Percentiles rank a stretch among this genome's conserved stretches.
phyloP scores from a whole-genome alignment of 2,797 vertebrate species.

The Oreochromis mossambicus region DNA sequence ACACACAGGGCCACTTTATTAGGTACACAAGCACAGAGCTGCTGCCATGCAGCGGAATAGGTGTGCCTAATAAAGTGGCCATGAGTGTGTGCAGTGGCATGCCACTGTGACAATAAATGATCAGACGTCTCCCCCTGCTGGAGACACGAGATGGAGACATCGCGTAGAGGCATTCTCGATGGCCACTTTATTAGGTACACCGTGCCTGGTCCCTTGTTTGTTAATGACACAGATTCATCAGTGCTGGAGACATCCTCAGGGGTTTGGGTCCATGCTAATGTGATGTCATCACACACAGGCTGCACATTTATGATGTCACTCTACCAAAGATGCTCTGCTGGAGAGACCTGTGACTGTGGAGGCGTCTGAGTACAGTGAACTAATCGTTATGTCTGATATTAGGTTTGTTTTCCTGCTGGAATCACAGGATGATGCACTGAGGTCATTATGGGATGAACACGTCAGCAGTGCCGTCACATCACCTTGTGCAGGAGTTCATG shows the following conservation, averaged over 20 bases:
- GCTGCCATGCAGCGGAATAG: no score
- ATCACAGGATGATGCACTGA: not conserved
- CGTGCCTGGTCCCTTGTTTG: rapidly evolving
- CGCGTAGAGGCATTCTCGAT: rapidly evolving
- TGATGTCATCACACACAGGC: no score
- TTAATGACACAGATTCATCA: rapidly evolving
- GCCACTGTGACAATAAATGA: no score
- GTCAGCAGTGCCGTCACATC: not conserved
- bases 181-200: not conserved
- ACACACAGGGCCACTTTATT: no score
- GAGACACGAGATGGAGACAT: not conserved
- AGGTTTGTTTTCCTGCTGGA: not conserved
- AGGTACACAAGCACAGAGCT: no score
- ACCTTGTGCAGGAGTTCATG: rapidly evolving
- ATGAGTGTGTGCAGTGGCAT: no score
- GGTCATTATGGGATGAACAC: not conserved
- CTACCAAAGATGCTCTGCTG: not conserved
- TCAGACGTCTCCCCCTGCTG: not conserved
- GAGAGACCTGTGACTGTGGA: not conserved
- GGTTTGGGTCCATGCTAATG: no score
- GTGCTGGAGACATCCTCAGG: not conserved
- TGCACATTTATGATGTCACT: no score
- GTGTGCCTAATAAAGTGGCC: no score
- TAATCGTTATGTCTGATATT: rapidly evolving
- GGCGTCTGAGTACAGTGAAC: not conserved